These are phyloP conservation scores for Colius striatus DNA, from an alignment of 2,113 vertebrate species.

Conservation along the genomic window DNA sequence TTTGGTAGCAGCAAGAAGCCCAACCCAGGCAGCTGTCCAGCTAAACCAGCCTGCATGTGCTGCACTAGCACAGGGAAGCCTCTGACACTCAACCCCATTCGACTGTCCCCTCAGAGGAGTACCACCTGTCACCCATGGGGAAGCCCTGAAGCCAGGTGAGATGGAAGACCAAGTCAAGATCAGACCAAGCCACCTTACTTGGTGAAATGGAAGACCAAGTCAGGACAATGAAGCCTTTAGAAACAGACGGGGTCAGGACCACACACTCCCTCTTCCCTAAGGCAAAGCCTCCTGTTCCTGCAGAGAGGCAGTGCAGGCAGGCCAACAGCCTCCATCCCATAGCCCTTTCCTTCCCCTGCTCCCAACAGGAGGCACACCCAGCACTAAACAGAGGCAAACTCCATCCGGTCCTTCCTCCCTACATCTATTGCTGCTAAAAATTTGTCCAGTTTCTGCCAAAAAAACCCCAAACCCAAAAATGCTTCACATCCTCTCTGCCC, in stretches of 20 bases:
- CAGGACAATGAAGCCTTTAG: neutral
- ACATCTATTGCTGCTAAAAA: neutral
- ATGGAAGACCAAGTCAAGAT: neutral
- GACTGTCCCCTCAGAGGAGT: no score
- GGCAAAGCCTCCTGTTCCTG: neutral
- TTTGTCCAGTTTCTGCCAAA: neutral
- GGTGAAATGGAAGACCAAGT: neutral
- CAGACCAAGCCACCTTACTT: neutral
- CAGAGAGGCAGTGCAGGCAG: neutral
- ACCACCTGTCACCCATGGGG: neutral
- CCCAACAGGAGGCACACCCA: slow-evolving; percentile 8
- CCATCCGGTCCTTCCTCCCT: slow-evolving; percentile 53
- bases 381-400: slow-evolving; percentile 6
- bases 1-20: neutral
- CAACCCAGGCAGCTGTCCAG: neutral
- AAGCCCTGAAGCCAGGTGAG: neutral
- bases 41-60: neutral
- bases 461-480: neutral
- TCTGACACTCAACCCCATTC: neutral
- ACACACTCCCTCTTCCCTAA: rapidly evolving
- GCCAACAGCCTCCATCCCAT: neutral
- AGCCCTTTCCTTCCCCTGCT: slow-evolving; percentile 50
- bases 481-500: neutral
- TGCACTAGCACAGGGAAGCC: neutral
- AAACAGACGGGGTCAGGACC: neutral